Evolutionary conservation across 2,888 invertebrate species (phyloP), one percentile per base, ranked within the genome.

Genomic region (Pyralis farinalis): DNA sequence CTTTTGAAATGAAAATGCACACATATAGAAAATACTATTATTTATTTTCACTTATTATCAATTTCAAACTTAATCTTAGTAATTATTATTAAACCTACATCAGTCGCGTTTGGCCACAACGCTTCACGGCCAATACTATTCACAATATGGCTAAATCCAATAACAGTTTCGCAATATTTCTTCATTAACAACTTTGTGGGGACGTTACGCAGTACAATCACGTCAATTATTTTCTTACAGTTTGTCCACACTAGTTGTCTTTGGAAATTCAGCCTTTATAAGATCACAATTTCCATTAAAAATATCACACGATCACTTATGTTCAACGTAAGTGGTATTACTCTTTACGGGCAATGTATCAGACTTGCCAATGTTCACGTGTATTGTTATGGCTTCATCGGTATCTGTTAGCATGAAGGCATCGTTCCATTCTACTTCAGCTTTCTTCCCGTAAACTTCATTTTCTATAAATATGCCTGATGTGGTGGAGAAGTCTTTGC

Each of bases 361-460:
- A 27, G 83, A 66, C 63, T 83, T 86, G 1, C 74, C 79, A 36
- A 88, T 85, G 48, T 86, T 86, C 0, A 88, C 88, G 49, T 88
- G 88, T 28, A 88, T 87, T 1, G 87, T 88, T 11, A 88, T 85
- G 7, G 88, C 79, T 63, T 88, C 88, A 43, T 88, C 87, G 7
- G 57, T 73, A n/a, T 87, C 86, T 0, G 86, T 73, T 47, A 87
- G 87, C 68, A 85, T 68, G 1, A 85, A 68, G 0, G 84, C 71
- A 49, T 89, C 87, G 39, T 77, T 84, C 85, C 87, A 88, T 53
- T 88, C 86, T 0, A 88, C 77, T 51, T 89, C 87, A 0, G 87
- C 86, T 52, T 87, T 87, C 58, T 87, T 89, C 6, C 86, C 81
- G 35, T 87, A 88, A 0, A 78, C 66, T 55, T 87, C 87, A 43